phyloP scores from a whole-genome alignment of 2,113 vertebrate genomes.

The Menura novaehollandiae region DNA sequence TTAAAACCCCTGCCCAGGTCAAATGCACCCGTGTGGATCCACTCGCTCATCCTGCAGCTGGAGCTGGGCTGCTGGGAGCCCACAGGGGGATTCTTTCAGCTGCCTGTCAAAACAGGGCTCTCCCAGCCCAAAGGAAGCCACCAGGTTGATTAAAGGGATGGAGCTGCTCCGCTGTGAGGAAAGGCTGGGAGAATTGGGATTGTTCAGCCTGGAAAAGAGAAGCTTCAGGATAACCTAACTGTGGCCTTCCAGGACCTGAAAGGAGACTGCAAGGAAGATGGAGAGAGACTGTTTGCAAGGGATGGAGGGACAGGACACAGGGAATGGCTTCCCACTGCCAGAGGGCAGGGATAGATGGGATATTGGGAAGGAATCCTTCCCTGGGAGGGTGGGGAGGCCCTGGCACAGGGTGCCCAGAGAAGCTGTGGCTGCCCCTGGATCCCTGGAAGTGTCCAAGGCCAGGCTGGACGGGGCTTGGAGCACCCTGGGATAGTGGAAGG shows the following conservation, averaged over 20 bases:
- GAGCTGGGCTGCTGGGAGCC: neutral
- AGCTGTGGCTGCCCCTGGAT: neutral
- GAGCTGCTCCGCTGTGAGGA: neutral
- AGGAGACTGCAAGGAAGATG: neutral
- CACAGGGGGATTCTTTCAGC: neutral
- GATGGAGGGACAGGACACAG: neutral
- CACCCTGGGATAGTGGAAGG: accelerated
- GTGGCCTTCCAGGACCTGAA: neutral
- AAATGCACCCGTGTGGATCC: accelerated
- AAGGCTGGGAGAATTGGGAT: neutral
- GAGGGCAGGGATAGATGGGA: accelerated
- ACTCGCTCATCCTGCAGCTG: neutral
- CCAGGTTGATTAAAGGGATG: neutral
- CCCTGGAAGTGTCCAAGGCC: neutral
- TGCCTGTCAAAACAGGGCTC: neutral
- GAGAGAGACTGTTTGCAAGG: neutral
- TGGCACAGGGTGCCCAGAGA: neutral
- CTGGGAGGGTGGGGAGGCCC: neutral
- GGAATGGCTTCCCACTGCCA: neutral
- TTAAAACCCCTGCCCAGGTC: no score
- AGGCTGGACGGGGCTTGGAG: neutral
- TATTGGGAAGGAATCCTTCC: accelerated
- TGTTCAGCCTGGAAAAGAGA: neutral
- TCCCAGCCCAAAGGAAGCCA: neutral
- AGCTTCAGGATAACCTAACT: neutral